Evolutionary conservation across 2,113 vertebrate genomes (phyloP), one percentile per base, ranked within the genome.

Genomic region (Antigone vipio): DNA sequence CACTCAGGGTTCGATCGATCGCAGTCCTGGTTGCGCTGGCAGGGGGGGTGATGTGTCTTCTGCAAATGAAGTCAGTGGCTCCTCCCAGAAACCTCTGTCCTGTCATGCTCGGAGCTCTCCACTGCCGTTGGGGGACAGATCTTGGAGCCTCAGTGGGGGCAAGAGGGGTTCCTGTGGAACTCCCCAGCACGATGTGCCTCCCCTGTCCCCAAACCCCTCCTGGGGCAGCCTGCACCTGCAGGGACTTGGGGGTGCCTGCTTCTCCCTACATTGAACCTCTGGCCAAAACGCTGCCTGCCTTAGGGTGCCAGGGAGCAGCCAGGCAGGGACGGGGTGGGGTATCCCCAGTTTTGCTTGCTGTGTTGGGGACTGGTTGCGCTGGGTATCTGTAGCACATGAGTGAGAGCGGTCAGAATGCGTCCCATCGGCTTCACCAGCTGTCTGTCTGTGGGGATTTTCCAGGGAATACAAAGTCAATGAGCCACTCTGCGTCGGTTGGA

Each of bases 321-420:
- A 17, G 45, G 34, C 42, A 53, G 23, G 45, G 47, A n/a, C 1
- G 1, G 30, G 15, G 12, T 69, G 53, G 13, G 7, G 6, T 17
- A 49, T 34, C 40, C 24, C 5, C 18, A 23, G 23, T 75, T 89
- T 60, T 0, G 0, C 3, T 84, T 6, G 1, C 15, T 42, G 2
- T 1, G 1, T n/a, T 4, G 1, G 35, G 27, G 29, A 5, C 56
- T 1, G 1, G 30, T 68, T 85, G 32, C 1, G 1, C 75, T 34
- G 42, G 59, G 26, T 26, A 19, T 74, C 67, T 77, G 38, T 3
- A 11, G n/a, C 35, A 4, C 45, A 7, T 0, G 1, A 50, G 23
- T 64, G 74, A 79, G 63, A 93, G 15, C 3, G 20, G 59, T 42
- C 44, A 60, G 38, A 77, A 30, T 72, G 50, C 1, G 2, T 60